Percentiles rank a stretch among this genome's conserved stretches.
These are phyloP conservation scores for Steinernema feltiae DNA, from an alignment of 1,140 invertebrate genomes.

Conservation along the genomic window DNA sequence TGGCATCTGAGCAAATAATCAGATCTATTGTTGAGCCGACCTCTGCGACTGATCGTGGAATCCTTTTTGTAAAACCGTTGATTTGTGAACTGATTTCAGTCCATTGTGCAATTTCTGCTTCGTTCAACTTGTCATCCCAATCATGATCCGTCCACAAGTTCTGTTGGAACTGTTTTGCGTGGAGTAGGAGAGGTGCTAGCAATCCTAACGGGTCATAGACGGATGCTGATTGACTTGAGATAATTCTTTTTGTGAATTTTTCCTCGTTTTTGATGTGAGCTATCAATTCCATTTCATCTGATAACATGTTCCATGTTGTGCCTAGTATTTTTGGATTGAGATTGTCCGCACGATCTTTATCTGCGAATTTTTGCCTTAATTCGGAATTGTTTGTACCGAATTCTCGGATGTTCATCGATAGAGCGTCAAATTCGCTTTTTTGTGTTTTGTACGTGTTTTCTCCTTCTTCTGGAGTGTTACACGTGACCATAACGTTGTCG, in stretches of 20 bases:
- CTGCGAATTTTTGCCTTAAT: not conserved
- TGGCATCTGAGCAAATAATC: constrained; percentile 11
- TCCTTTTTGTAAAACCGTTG: not conserved
- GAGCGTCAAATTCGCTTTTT: constrained; percentile 17
- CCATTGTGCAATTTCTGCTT: not conserved
- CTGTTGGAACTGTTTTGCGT: not conserved
- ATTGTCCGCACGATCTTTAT: not conserved
- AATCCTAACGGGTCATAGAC: constrained; percentile 11
- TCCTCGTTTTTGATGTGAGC: not conserved
- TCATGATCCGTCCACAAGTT: not conserved
- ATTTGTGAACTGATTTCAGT: not conserved
- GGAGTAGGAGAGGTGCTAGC: not conserved
- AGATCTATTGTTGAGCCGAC: not conserved
- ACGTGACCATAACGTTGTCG: constrained; percentile 23
- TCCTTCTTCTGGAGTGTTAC: not conserved
- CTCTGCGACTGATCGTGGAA: not conserved
- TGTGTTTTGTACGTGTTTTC: not conserved
- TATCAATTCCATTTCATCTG: not conserved
- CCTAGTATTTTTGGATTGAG: not conserved
- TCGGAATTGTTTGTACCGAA: constrained; percentile 4
- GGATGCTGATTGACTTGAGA: not conserved
- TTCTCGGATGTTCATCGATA: constrained; percentile 28
- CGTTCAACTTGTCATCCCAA: not conserved
- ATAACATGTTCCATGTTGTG: not conserved
- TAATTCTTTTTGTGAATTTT: not conserved